These are phyloP conservation scores for zebrafish (Danio rerio) DNA, from an alignment of 2,113 vertebrate species.

Conservation along the genomic window DNA sequence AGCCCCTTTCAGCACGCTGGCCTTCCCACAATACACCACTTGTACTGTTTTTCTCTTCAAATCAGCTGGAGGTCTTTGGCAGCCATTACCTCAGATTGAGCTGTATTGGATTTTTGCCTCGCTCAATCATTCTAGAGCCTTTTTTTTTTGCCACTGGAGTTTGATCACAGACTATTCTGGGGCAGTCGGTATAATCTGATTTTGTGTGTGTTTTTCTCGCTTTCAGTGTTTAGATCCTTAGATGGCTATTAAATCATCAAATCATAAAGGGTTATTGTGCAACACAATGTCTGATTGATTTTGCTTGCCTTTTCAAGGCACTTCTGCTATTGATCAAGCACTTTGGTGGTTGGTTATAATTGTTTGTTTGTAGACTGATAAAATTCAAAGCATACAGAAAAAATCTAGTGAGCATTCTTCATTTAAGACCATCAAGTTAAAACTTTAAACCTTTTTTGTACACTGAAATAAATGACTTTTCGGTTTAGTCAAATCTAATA, in stretches of 20 bases:
- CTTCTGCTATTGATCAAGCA: slow-evolving; percentile 35
- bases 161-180: slow-evolving; percentile 74
- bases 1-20: slow-evolving; percentile 38
- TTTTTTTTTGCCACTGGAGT: slow-evolving; percentile 70
- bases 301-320: slow-evolving; percentile 61
- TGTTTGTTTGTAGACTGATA: slow-evolving; percentile 9
- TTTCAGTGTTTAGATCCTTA: slow-evolving; percentile 39
- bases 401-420: neutral
- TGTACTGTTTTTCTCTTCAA: slow-evolving; percentile 62
- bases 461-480: no score
- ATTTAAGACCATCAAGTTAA: neutral
- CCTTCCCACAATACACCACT: slow-evolving; percentile 61
- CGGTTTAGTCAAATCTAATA: no score
- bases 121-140: slow-evolving; percentile 69
- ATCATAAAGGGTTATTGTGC: no score
- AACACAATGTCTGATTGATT: slow-evolving; percentile 52
- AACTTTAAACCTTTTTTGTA: no score
- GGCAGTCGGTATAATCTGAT: slow-evolving; percentile 67
- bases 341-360: slow-evolving; percentile 27
- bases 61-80: slow-evolving; percentile 74
- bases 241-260: no score
- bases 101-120: slow-evolving; percentile 75
- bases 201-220: neutral
- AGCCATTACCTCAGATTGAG: slow-evolving; percentile 76
- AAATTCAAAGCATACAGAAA: neutral